These are phyloP conservation scores for Halictus ligatus DNA, from an alignment of 2,888 invertebrate species.

Conservation along the genomic window DNA sequence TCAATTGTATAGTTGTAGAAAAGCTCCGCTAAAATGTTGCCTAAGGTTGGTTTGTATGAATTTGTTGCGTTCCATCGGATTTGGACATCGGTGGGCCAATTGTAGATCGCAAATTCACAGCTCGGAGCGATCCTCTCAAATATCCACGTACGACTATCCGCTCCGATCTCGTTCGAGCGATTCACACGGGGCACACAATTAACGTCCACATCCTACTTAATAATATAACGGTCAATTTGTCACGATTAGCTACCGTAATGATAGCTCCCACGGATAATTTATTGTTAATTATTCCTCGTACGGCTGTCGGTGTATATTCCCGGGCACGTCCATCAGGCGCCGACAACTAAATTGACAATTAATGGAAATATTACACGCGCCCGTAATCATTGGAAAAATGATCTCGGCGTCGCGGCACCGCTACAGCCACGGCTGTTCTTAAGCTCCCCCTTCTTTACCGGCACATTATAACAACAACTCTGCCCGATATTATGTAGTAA, in stretches of 20 bases:
- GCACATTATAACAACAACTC: conserved; percentile 51
- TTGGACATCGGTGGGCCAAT: neutral
- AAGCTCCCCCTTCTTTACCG: conserved; percentile 44
- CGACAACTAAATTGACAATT: conserved; percentile 83
- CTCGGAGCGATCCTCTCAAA: conserved; percentile 40
- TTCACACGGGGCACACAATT: conserved; percentile 78
- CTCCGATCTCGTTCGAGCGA: conserved; percentile 60
- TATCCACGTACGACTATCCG: conserved; percentile 54
- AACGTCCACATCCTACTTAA: conserved; percentile 79
- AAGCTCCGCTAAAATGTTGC: neutral
- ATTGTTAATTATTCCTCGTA: conserved; percentile 81
- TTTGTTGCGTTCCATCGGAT: neutral
- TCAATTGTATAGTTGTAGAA: neutral
- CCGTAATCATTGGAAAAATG: conserved; percentile 76
- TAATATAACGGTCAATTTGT: conserved; percentile 83
- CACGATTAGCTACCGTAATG: conserved; percentile 81
- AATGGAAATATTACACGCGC: conserved; percentile 81
- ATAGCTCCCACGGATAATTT: conserved; percentile 80
- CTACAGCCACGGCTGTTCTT: conserved; percentile 61
- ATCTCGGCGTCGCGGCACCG: conserved; percentile 69
- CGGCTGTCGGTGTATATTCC: conserved; percentile 41
- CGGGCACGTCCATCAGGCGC: conserved; percentile 75
- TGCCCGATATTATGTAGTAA: conserved; percentile 58
- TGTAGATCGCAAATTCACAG: neutral
- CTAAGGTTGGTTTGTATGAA: neutral